Conservation (phyloP, 2,888 invertebrate species). For the Cantharis lateralis region DNA sequence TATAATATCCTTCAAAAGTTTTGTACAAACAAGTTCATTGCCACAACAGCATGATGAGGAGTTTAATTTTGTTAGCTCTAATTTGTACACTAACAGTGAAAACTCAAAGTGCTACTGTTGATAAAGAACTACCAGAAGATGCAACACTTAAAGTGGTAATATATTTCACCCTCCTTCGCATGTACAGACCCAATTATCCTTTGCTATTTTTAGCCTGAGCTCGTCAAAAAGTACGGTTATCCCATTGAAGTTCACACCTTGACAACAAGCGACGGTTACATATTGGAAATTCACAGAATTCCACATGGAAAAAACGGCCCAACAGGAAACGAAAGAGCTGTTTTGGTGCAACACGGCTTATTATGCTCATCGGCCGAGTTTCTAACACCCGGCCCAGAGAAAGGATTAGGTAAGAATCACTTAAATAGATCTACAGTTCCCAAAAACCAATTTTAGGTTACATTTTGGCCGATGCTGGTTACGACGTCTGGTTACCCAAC, state of each 20-base stretch:
- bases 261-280: slow-evolving; percentile 59
- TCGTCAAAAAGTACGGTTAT: slow-evolving; percentile 48
- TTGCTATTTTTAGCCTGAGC: slow-evolving; percentile 41
- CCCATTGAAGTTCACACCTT: slow-evolving; percentile 47
- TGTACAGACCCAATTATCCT: too few relatives aligned
- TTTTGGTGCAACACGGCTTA: slow-evolving; percentile 59
- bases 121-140: neutral
- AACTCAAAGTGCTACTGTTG: neutral
- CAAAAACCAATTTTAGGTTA: slow-evolving; percentile 52
- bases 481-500: slow-evolving; percentile 64
- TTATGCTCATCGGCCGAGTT: slow-evolving; percentile 57
- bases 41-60: neutral
- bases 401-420: slow-evolving; percentile 51
- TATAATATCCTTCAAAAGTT: neutral
- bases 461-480: slow-evolving; percentile 56
- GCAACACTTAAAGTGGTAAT: neutral
- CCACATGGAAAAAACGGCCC: slow-evolving; percentile 42
- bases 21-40: neutral
- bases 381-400: slow-evolving; percentile 56
- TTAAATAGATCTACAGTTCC: neutral
- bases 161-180: too few relatives aligned
- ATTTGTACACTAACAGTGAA: neutral
- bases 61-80: neutral
- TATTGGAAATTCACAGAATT: slow-evolving; percentile 56
- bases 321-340: slow-evolving; percentile 53